Base-by-base conservation (phyloP, 2,797 vertebrate genomes). In the Discoglossus pictus region DNA sequence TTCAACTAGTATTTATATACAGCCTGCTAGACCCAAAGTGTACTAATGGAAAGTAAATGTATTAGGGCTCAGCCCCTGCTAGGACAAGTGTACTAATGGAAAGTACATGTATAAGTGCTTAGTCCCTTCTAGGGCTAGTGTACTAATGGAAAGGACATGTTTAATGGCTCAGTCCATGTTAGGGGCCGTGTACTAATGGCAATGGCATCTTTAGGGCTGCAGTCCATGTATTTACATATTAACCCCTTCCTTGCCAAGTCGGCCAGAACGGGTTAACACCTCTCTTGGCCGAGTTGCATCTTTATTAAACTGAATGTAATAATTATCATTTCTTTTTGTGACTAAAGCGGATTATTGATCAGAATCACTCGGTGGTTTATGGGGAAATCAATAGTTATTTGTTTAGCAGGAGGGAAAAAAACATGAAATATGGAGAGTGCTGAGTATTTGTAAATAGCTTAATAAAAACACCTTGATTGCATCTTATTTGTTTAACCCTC, bases 291-390 rank as follows among this genome's bases (percentile, higher is more conserved):
- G 75, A 78, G 80, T 82, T 83, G 84, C 81, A 84, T 87, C 90
- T 93, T 95, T 89, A 95, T 93, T 92, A 92, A 89, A 89, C 81
- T 83, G 78, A 77, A 82, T 84, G 84, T 89, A 91, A 93, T 87
- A 87, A 84, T 79, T 82, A 82, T 74, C 78, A 68, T 77, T 82
- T 72, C 76, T 80, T 81, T 77, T 79, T 78, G 78, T 77, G 79
- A 86, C 82, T 76, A 79, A 78, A 81, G 79, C 82, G 85, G 82
- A 89, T 89, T 89, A 87, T 82, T 86, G 78, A 76, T 78, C 68
- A 83, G 89, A 89, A 89, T 92, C 89, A 92, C 83, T 81, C 83
- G 77, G 84, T 85, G 91, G 82, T 90, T 87, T 78, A 73, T 83
- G 78, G 78, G 88, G 82, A 85, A 84, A 84, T 76, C 74, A 88